Conservation (phyloP, 2,888 invertebrate species). For the Parelbella ahira region DNA sequence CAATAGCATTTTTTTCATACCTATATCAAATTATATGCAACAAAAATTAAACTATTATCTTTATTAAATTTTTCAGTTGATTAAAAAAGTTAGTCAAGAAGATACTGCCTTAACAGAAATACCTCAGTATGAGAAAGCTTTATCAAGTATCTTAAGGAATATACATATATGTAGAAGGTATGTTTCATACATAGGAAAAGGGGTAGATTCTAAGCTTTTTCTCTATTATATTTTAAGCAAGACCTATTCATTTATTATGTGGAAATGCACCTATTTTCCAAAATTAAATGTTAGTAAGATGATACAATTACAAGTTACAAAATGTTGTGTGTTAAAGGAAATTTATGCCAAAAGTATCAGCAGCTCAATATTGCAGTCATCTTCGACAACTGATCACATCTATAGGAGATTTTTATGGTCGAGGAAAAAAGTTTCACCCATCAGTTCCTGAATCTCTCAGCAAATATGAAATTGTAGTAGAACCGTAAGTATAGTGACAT, state of each 20-base stretch:
- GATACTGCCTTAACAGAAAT: conserved; percentile 87
- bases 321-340: too few relatives aligned
- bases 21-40: too few relatives aligned
- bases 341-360: conserved; percentile 95
- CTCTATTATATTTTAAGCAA: not conserved
- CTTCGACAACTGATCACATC: conserved; percentile 91
- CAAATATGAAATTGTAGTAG: conserved; percentile 91
- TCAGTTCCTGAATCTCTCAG: conserved; percentile 87
- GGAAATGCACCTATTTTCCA: too few relatives aligned
- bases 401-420: conserved; percentile 84
- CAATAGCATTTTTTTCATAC: too few relatives aligned
- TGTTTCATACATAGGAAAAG: not conserved
- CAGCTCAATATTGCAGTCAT: conserved; percentile 91
- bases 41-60: too few relatives aligned
- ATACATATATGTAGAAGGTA: conserved; percentile 91
- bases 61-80: conserved; percentile 80
- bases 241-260: too few relatives aligned
- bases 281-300: too few relatives aligned
- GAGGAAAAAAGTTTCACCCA: conserved; percentile 82
- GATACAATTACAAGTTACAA: too few relatives aligned
- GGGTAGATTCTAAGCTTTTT: too few relatives aligned
- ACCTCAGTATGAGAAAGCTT: conserved; percentile 90
- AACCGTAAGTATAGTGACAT: conserved; percentile 84
- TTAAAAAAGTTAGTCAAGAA: conserved; percentile 89
- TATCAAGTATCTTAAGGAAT: conserved; percentile 90